Evolutionary conservation across 2,797 vertebrate genomes (phyloP).

Genomic region (Rhynchotus rufescens): DNA sequence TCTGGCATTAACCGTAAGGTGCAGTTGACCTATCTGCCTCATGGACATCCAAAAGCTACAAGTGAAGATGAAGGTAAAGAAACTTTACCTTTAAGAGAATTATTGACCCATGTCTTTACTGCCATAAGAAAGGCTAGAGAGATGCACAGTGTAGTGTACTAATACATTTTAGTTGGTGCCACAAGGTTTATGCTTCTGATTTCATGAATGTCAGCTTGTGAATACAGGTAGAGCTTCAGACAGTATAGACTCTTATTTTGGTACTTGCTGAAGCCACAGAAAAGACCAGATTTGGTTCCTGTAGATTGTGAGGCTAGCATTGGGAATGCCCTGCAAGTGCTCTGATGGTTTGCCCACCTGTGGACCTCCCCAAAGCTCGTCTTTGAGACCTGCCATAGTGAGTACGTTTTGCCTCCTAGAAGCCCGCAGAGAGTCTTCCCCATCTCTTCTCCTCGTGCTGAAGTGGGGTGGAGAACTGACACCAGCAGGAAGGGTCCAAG

Average conservation of each 20-base stretch:
- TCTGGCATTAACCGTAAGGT: constrained; percentile 99
- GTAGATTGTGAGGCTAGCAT: not conserved
- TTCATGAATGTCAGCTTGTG: not conserved
- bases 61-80: constrained; percentile 94
- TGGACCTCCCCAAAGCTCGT: not conserved
- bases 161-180: not conserved
- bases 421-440: constrained; percentile 81
- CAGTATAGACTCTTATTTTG: not conserved
- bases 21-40: constrained; percentile 94
- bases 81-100: not conserved
- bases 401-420: constrained; percentile 78
- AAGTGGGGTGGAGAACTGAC: constrained; percentile 98
- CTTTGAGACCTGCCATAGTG: not conserved
- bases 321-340: not conserved
- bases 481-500: constrained; percentile 92
- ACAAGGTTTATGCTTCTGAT: not conserved
- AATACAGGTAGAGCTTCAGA: not conserved
- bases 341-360: not conserved
- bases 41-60: constrained; percentile 91
- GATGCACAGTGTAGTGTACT: not conserved
- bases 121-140: not conserved
- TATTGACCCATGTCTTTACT: not conserved
- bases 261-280: not conserved
- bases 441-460: constrained; percentile 92
- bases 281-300: not conserved